Conservation (phyloP, 2,888 invertebrate genomes). For the Cephus pygmeus region DNA sequence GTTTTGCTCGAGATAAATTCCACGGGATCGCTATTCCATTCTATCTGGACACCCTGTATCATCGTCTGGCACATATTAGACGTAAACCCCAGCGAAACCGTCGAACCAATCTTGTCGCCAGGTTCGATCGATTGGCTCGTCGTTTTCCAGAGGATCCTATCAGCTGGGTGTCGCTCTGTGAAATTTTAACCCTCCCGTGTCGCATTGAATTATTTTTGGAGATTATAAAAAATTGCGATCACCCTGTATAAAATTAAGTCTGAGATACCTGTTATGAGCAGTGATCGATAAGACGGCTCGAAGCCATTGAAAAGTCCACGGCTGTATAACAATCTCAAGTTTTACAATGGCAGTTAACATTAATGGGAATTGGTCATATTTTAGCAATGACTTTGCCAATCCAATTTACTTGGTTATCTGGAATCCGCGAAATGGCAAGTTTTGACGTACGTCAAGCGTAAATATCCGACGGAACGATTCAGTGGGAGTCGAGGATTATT, state of each 20-base stretch:
- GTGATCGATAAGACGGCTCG: neutral
- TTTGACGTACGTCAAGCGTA: neutral
- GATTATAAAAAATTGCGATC: neutral
- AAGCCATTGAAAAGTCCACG: neutral
- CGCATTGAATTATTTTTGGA: neutral
- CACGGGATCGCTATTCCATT: neutral
- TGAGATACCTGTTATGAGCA: neutral
- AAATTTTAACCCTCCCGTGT: neutral
- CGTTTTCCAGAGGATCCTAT: neutral
- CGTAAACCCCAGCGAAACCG: neutral
- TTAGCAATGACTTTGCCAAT: neutral
- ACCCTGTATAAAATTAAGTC: neutral
- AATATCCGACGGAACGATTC: neutral
- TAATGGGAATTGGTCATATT: neutral
- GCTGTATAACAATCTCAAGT: neutral
- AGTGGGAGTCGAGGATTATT: neutral
- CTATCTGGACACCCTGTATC: neutral
- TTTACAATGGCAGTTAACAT: neutral
- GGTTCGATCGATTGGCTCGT: neutral
- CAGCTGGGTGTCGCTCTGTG: neutral
- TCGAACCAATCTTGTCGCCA: neutral
- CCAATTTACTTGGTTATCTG: neutral
- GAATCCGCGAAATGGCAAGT: neutral
- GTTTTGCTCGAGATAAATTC: neutral
- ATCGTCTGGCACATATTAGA: slow-evolving; percentile 3